phyloP scores from a whole-genome alignment of 1,140 invertebrate genomes.

The Achroia grisella region DNA sequence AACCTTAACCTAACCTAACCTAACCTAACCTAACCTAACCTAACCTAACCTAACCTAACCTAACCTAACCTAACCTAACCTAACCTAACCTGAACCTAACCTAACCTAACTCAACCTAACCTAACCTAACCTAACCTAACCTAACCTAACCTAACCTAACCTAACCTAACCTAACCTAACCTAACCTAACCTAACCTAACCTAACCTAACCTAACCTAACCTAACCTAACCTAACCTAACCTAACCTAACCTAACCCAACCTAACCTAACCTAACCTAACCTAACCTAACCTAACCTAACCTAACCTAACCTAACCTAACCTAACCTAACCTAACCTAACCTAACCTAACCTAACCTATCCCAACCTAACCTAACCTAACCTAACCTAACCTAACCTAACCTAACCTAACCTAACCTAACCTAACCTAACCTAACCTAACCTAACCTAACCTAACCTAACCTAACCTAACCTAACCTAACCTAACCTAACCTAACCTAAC shows the following conservation, averaged over 20 bases:
- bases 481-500: conserved; percentile 15
- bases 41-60: conserved; percentile 28
- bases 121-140: conserved; percentile 21
- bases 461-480: conserved; percentile 24
- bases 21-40: conserved; percentile 26
- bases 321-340: conserved; percentile 23
- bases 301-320: conserved; percentile 20
- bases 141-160: conserved; percentile 21
- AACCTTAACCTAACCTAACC: conserved; percentile 25
- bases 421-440: conserved; percentile 15
- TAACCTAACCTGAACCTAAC: conserved; percentile 28
- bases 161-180: conserved; percentile 19
- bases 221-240: conserved; percentile 21
- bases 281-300: conserved; percentile 22
- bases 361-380: conserved; percentile 19
- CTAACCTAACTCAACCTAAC: conserved; percentile 15
- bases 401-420: conserved; percentile 19
- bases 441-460: conserved; percentile 21
- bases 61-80: conserved; percentile 27
- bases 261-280: conserved; percentile 20
- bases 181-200: conserved; percentile 23
- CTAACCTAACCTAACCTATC: conserved; percentile 23
- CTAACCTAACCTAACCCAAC: conserved; percentile 24
- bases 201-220: conserved; percentile 19
- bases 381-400: conserved; percentile 21